Evolutionary conservation across 2,113 vertebrate species (phyloP).

Genomic region (Strigops habroptila): DNA sequence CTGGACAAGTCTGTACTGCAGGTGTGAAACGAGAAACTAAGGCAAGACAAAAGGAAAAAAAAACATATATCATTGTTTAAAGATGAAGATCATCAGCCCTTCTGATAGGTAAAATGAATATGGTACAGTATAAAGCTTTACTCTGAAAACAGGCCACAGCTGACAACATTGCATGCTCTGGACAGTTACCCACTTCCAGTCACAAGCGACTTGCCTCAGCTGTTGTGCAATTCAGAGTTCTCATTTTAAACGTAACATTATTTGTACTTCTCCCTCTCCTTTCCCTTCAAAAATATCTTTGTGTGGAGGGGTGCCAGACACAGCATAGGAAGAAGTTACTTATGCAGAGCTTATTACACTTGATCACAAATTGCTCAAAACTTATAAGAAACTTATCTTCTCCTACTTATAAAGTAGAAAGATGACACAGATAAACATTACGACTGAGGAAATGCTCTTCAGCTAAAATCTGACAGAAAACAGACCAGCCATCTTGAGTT

Average conservation of each 20-base stretch:
- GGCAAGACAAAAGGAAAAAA: not conserved
- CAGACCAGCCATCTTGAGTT: not conserved
- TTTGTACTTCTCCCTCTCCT: constrained; percentile 41
- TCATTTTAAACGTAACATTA: constrained; percentile 45
- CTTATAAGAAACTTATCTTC: not conserved
- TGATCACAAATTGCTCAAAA: constrained; percentile 5
- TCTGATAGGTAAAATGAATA: not conserved
- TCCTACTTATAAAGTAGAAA: not conserved
- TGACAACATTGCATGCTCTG: not conserved
- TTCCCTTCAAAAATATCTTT: constrained; percentile 27
- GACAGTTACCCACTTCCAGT: constrained; percentile 40
- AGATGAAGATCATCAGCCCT: not conserved
- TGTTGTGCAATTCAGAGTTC: constrained; percentile 45
- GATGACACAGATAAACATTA: not conserved
- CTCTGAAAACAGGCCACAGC: not conserved
- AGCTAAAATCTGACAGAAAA: not conserved
- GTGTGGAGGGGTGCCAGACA: constrained; percentile 29
- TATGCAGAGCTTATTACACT: not conserved
- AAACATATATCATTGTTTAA: not conserved
- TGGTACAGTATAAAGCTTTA: not conserved
- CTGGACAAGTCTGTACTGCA: not conserved
- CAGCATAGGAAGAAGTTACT: constrained; percentile 35
- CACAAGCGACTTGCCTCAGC: constrained; percentile 38
- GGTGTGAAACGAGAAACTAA: not conserved
- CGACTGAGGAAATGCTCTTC: not conserved